Conservation (phyloP, 2,113 vertebrate genomes). For the Cynopterus brachyotis region DNA sequence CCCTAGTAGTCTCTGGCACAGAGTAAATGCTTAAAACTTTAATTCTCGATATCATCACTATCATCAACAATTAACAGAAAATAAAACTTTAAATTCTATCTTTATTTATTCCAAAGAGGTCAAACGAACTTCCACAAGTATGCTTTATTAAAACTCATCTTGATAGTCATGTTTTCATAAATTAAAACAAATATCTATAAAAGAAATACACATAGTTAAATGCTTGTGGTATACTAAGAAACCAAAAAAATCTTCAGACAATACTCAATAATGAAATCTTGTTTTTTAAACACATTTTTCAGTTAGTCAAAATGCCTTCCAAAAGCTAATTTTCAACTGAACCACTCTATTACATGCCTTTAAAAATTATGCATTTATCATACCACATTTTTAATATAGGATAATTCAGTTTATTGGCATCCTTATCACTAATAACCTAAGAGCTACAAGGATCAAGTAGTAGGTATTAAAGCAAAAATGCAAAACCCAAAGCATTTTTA, state of each 20-base stretch:
- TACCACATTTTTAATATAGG: constrained; percentile 11
- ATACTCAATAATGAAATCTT: not conserved
- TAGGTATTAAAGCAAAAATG: not conserved
- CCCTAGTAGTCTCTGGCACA: not conserved
- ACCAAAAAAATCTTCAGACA: not conserved
- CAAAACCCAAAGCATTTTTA: not conserved
- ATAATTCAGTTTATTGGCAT: constrained; percentile 18
- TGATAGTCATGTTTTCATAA: constrained; percentile 6
- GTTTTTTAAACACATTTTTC: constrained; percentile 11
- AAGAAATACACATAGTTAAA: constrained; percentile 1
- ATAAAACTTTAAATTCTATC: constrained; percentile 15
- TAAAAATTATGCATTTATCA: not conserved
- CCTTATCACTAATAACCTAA: constrained; percentile 9
- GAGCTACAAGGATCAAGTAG: not conserved
- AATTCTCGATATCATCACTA: not conserved
- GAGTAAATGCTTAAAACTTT: constrained; percentile 16
- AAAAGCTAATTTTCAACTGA: constrained; percentile 5
- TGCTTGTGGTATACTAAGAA: not conserved
- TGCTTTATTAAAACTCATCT: not conserved
- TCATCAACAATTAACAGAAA: not conserved
- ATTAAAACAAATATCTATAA: constrained; percentile 43
- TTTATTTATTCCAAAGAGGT: not conserved
- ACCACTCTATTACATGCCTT: not conserved
- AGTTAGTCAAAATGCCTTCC: constrained; percentile 22
- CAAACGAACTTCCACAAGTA: not conserved